Evolutionary conservation across 2,888 invertebrate genomes (phyloP).

Genomic region (Tuberolachnus salignus): DNA sequence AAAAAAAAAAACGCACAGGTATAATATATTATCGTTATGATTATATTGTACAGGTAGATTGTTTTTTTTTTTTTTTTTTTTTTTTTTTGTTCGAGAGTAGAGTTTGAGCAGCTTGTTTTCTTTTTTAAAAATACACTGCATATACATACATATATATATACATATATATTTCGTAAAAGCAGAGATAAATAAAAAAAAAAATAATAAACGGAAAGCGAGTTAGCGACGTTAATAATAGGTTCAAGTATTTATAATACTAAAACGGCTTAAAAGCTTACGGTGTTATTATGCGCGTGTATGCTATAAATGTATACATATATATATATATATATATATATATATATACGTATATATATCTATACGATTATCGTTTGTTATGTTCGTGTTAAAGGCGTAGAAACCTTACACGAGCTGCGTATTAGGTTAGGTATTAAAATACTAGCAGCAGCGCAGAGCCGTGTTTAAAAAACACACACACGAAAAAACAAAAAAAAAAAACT

Average conservation of each 20-base stretch:
- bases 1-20: background rate
- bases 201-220: constrained; percentile 33
- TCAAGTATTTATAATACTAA: constrained; percentile 25
- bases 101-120: too few relatives aligned
- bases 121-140: too few relatives aligned
- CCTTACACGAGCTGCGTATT: too few relatives aligned
- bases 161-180: constrained; percentile 8
- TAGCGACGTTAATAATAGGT: constrained; percentile 1
- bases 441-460: too few relatives aligned
- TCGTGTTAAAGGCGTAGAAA: too few relatives aligned
- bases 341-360: background rate
- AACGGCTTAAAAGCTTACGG: constrained; percentile 44
- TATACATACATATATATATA: background rate
- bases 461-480: too few relatives aligned
- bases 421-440: too few relatives aligned
- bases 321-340: background rate
- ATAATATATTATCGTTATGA: background rate
- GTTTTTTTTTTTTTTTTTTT: background rate
- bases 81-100: background rate
- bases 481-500: too few relatives aligned
- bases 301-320: background rate
- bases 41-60: too few relatives aligned
- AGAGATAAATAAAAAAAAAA: background rate
- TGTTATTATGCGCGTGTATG: constrained; percentile 14
- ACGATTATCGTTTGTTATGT: background rate